Conservation (phyloP, 2,113 vertebrate genomes). For the Chauna torquata region DNA sequence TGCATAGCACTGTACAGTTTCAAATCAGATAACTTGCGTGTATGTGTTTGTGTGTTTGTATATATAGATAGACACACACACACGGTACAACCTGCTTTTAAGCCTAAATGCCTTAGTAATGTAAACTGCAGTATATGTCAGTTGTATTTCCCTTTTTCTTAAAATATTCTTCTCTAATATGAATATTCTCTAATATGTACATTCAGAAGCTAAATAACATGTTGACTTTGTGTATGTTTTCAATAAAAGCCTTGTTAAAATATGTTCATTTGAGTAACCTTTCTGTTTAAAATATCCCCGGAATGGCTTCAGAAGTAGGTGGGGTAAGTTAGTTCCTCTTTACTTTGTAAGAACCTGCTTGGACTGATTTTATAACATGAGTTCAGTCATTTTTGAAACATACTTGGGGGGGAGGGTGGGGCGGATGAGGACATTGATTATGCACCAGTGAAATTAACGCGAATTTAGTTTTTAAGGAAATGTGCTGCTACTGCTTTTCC, state of each 20-base stretch:
- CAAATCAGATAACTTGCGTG: not conserved
- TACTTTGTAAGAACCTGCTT: not conserved
- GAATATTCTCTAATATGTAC: constrained; percentile 58
- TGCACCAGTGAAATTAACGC: not conserved
- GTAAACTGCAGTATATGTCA: constrained; percentile 52
- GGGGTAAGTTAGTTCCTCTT: not conserved
- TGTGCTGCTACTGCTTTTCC: not conserved
- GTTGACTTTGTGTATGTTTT: constrained; percentile 78
- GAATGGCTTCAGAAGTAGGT: not conserved
- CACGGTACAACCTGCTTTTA: constrained; percentile 20
- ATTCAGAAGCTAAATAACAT: constrained; percentile 64
- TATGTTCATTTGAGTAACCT: not conserved
- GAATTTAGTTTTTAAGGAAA: not conserved
- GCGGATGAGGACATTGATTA: not conserved
- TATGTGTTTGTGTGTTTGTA: constrained; percentile 33
- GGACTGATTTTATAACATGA: not conserved
- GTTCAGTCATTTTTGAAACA: not conserved
- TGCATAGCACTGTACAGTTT: constrained; percentile 56
- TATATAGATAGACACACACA: not conserved
- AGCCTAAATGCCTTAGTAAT: constrained; percentile 78
- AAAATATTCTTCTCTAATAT: constrained; percentile 52
- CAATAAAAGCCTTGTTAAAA: constrained; percentile 77
- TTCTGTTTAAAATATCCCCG: not conserved
- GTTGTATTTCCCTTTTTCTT: constrained; percentile 61
- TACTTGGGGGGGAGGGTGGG: not conserved